Percentiles rank a stretch among this genome's conserved stretches.
These are phyloP conservation scores for Chloropsis hardwickii DNA, from an alignment of 2,113 vertebrate species.

Conservation along the genomic window DNA sequence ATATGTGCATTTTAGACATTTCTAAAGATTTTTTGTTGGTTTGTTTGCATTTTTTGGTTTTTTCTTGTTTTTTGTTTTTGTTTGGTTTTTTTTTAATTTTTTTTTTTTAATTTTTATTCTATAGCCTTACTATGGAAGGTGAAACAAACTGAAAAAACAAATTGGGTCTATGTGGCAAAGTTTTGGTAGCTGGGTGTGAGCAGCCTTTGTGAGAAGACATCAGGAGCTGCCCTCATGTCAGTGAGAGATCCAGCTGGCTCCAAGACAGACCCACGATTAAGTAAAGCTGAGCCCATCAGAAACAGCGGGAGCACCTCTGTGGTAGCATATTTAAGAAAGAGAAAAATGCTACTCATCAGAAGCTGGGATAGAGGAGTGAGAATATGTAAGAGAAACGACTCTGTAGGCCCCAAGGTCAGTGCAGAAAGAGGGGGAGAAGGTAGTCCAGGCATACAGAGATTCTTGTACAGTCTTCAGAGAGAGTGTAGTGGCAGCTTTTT, in stretches of 20 bases:
- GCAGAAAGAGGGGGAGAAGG: background rate
- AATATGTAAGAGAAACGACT: background rate
- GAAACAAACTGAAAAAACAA: background rate
- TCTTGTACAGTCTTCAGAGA: background rate
- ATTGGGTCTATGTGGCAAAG: background rate
- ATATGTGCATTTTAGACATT: background rate
- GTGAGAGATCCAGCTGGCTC: background rate
- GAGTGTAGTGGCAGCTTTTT: background rate
- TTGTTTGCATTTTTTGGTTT: too few relatives aligned
- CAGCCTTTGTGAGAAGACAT: background rate
- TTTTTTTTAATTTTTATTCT: background rate
- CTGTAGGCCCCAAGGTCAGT: background rate
- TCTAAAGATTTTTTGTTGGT: background rate
- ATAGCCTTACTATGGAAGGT: background rate
- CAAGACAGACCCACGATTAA: background rate
- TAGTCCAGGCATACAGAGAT: background rate
- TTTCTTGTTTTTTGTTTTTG: too few relatives aligned
- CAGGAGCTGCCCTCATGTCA: background rate
- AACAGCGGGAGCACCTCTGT: rapidly evolving
- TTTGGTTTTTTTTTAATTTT: background rate
- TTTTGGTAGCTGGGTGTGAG: background rate
- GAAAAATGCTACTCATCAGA: background rate
- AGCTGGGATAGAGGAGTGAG: background rate
- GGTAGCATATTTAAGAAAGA: background rate
- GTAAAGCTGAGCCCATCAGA: background rate